These are phyloP conservation scores for Sarcoramphus papa DNA, from an alignment of 2,797 vertebrate species.

Conservation along the genomic window DNA sequence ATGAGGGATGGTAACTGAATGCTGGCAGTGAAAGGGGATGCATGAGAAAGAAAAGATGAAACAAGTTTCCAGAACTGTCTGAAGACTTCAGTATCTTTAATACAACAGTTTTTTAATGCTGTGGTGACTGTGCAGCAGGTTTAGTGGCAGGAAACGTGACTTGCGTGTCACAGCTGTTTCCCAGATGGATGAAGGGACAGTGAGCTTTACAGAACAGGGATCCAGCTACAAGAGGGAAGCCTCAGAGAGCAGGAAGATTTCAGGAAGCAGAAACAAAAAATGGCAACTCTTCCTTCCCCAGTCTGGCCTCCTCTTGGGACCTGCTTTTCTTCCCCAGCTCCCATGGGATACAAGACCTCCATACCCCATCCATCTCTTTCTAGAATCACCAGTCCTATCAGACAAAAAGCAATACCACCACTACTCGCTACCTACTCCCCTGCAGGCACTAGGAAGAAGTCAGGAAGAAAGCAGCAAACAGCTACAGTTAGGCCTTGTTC, in stretches of 20 bases:
- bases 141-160: background rate
- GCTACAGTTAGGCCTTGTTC: background rate
- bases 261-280: background rate
- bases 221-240: background rate
- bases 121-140: background rate
- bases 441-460: background rate
- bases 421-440: background rate
- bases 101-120: background rate
- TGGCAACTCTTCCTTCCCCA: background rate
- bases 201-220: background rate
- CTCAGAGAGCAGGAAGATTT: background rate
- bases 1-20: background rate
- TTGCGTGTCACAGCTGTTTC: background rate
- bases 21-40: background rate
- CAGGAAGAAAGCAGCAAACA: background rate
- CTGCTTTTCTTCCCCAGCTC: background rate
- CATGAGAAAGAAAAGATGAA: background rate
- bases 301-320: background rate
- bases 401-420: background rate
- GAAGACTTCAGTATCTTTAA: background rate
- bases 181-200: background rate
- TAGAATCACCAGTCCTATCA: background rate
- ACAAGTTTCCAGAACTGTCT: background rate
- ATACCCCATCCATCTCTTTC: background rate
- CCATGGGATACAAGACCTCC: background rate